Percentiles rank a stretch among this genome's conserved stretches.
Conservation (phyloP, 2,113 vertebrate genomes). For the Scomber colias region DNA sequence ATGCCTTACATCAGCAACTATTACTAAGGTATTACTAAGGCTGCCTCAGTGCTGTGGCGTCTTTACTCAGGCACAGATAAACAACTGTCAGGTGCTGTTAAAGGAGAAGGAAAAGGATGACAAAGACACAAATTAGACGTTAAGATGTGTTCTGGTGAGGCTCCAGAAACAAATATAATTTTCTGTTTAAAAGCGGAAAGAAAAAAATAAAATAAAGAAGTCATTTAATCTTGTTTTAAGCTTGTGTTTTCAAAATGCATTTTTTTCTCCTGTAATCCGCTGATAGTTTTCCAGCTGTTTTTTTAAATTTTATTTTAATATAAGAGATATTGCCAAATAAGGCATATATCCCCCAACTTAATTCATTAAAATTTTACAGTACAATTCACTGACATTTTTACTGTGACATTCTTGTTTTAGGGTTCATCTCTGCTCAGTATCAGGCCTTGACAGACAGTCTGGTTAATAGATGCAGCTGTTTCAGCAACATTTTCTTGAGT, state of each 20-base stretch:
- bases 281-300: background rate
- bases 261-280: background rate
- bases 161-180: background rate
- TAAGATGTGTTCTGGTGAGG: background rate
- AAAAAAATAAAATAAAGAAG: background rate
- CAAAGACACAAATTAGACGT: constrained; percentile 6
- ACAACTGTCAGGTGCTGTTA: constrained; percentile 32
- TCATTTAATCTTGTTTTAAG: background rate
- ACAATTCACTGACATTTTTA: background rate
- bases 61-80: constrained; percentile 15
- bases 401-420: background rate
- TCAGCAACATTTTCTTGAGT: constrained; percentile 32
- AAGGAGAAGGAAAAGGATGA: background rate
- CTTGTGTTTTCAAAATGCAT: background rate
- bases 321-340: background rate
- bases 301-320: background rate
- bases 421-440: background rate
- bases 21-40: background rate
- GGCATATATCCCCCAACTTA: background rate
- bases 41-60: background rate
- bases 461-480: constrained; percentile 23
- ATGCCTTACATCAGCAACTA: constrained; percentile 5
- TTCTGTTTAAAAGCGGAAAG: background rate
- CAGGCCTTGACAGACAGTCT: constrained; percentile 13
- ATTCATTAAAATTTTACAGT: background rate